Conservation (phyloP, 1,140 invertebrate species). For the Anoplophora glabripennis region DNA sequence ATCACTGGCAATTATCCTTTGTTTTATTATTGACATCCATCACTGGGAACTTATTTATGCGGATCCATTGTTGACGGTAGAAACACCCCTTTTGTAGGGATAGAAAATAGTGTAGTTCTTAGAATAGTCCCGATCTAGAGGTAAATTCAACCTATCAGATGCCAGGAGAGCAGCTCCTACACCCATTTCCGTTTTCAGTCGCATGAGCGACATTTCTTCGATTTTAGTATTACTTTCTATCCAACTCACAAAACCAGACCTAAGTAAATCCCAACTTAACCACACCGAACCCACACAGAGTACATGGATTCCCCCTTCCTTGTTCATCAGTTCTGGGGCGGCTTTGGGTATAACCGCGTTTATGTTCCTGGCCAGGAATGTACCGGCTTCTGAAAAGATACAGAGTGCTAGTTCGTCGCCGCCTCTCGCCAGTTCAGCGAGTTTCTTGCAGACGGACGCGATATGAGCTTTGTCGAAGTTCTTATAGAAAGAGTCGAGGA, state of each 20-base stretch:
- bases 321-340: constrained; percentile 55
- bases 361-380: constrained; percentile 70
- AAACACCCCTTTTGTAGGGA: constrained; percentile 31
- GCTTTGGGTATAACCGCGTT: constrained; percentile 69
- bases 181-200: constrained; percentile 63
- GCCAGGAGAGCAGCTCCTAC: constrained; percentile 75
- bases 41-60: no score
- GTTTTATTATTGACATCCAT: no score
- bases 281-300: constrained; percentile 95
- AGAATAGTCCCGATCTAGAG: constrained; percentile 51
- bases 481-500: constrained; percentile 76
- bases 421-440: constrained; percentile 65
- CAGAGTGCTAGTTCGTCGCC: constrained; percentile 70
- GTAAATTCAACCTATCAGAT: constrained; percentile 57
- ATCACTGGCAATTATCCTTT: no score
- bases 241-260: constrained; percentile 64
- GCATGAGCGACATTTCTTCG: constrained; percentile 62
- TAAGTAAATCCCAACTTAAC: constrained; percentile 84
- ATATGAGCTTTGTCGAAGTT: constrained; percentile 83
- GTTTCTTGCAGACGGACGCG: constrained; percentile 71
- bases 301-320: constrained; percentile 68
- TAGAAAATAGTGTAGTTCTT: constrained; percentile 53
- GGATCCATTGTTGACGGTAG: no score
- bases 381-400: constrained; percentile 78
- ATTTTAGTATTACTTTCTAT: constrained; percentile 53